Base-by-base conservation (phyloP, 2,888 invertebrate genomes). In the Eulithis prunata region DNA sequence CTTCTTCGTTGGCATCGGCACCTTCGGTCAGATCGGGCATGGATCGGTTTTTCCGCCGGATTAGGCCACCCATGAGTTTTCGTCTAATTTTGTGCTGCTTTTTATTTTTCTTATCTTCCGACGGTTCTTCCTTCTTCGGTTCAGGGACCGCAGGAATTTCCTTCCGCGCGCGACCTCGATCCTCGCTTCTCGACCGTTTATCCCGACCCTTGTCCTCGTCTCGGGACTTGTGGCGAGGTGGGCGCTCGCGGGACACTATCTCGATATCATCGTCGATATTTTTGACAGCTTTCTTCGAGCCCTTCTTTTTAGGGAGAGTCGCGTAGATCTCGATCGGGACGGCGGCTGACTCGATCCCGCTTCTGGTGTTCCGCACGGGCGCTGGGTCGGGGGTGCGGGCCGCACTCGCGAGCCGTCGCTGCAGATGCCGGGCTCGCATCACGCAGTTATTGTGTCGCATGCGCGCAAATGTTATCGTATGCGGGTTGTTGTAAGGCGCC, bases 361-460 rank as follows among this genome's bases (percentile, higher is more conserved):
- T 95, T 75, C 95, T 95, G 63, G 95, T 96, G 80, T 96, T 97
- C 71, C 96, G 95, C 78, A 97, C 96, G 10, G 97, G 93, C 56
- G 93, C 93, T 71, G 94, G 93, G 68, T 94, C 94, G 3, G 93
- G 89, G 62, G 95, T 94, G 45, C 96, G 95, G 71, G 95, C 95
- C 72, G 95, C 95, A 65, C 96, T 96, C 0, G 96, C 94, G 85
- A 97, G 96, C 70, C 97, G 94, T 14, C 97, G 94, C 78, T 98
- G 97, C 21, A 98, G 94, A 79, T 97, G 97, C 61, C 98, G 94
- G 0, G 97, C 96, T 61, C 98, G 94, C 97, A 98, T 97, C 0
- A 98, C 96, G 81, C 98, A 98, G 5, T 98, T 97, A 78, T 98
- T 98, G 86, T 98, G 98, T 84, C 98, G 98, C 97, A 98, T 98